Percentiles rank a stretch among this genome's conserved stretches.
phyloP scores from a whole-genome alignment of 2,888 invertebrate genomes.

The Embidobia sp. region DNA sequence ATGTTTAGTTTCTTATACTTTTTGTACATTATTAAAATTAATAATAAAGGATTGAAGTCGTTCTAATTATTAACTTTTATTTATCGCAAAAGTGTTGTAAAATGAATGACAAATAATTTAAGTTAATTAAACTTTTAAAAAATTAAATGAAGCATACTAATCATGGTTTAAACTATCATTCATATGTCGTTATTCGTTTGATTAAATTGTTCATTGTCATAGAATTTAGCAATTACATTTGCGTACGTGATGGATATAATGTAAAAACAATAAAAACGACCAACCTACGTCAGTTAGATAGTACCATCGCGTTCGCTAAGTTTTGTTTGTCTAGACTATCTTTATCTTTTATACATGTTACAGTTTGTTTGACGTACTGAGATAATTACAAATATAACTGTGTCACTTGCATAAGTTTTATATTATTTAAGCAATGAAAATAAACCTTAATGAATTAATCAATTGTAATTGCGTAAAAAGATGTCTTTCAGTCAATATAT shows the following conservation, averaged over 20 bases:
- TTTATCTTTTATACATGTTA: slow-evolving; percentile 33
- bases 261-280: slow-evolving; percentile 5
- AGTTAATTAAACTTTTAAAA: slow-evolving; percentile 2
- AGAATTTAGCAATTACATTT: slow-evolving; percentile 1
- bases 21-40: too few species aligned
- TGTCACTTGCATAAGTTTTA: slow-evolving; percentile 21
- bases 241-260: slow-evolving; percentile 26
- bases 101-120: background rate
- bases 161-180: background rate
- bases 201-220: slow-evolving; percentile 25
- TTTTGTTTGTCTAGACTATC: slow-evolving; percentile 38
- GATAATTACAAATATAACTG: slow-evolving; percentile 30
- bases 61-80: too few species aligned
- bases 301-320: slow-evolving; percentile 3
- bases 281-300: slow-evolving; percentile 9
- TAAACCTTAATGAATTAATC: too few species aligned
- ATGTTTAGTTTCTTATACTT: too few species aligned
- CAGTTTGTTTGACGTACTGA: slow-evolving; percentile 19
- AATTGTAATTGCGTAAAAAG: too few species aligned
- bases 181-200: slow-evolving; percentile 14
- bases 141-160: slow-evolving; percentile 6
- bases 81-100: too few species aligned
- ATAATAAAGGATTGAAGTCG: too few species aligned
- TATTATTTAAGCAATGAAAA: background rate
- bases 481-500: too few species aligned